These are phyloP conservation scores for Asobara japonica DNA, from an alignment of 1,140 invertebrate genomes.

Conservation along the genomic window DNA sequence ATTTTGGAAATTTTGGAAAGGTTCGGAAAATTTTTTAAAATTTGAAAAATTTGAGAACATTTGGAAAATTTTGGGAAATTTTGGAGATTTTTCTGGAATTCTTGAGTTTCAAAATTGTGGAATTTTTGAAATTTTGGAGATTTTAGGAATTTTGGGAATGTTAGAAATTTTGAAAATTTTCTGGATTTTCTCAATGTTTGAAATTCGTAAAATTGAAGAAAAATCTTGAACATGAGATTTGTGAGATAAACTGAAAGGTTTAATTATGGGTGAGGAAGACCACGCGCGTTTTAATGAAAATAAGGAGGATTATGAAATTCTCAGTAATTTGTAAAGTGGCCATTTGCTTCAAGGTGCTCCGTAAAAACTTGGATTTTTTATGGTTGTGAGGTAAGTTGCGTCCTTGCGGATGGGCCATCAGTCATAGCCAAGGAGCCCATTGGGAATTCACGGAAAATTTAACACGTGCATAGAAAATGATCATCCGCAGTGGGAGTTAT, in stretches of 20 bases:
- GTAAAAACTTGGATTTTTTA: not conserved
- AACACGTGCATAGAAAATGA: conserved; percentile 15
- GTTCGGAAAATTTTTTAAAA: too few relatives aligned
- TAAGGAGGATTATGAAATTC: not conserved
- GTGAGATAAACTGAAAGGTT: not conserved
- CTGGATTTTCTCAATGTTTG: too few relatives aligned
- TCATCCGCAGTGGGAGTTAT: conserved; percentile 7
- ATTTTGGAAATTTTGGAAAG: too few relatives aligned
- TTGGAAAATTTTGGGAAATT: too few relatives aligned
- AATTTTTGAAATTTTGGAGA: too few relatives aligned
- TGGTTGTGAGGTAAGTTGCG: not conserved
- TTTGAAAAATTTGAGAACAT: too few relatives aligned
- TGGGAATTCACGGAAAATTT: conserved; percentile 13
- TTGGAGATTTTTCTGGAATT: too few relatives aligned
- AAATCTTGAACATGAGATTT: too few relatives aligned
- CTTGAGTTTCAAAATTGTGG: too few relatives aligned
- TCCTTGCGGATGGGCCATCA: conserved; percentile 2
- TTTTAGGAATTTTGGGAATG: too few relatives aligned
- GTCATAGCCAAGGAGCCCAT: not conserved
- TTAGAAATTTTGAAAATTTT: too few relatives aligned
- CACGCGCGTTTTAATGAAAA: not conserved
- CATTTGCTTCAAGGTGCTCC: not conserved
- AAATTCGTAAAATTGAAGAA: too few relatives aligned
- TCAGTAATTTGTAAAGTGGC: not conserved
- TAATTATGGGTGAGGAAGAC: not conserved